phyloP scores from a whole-genome alignment of 1,140 invertebrate genomes.

The Zaprionus nigranus region DNA sequence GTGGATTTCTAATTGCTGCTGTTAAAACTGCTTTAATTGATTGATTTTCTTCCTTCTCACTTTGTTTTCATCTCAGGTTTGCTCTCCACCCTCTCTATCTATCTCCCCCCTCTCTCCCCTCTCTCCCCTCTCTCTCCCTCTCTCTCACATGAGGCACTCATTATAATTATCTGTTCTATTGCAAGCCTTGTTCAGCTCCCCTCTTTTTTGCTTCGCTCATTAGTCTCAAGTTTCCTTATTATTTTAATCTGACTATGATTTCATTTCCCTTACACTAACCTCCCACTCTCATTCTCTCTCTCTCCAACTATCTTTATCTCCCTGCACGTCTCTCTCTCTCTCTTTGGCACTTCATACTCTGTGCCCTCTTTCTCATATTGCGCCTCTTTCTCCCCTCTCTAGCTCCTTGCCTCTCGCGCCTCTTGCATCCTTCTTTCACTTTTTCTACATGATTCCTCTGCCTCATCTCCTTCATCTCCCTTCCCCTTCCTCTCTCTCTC shows the following conservation, averaged over 20 bases:
- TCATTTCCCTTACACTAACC: not conserved
- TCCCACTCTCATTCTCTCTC: not conserved
- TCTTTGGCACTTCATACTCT: no score
- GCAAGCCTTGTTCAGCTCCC: not conserved
- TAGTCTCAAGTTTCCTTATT: slow-evolving; percentile 6
- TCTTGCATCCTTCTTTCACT: not conserved
- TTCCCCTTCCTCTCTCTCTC: not conserved
- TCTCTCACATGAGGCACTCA: not conserved
- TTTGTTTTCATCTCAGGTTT: not conserved
- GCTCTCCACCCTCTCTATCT: not conserved
- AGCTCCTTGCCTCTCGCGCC: not conserved
- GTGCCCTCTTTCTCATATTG: no score
- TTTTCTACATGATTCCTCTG: not conserved
- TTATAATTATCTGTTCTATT: slow-evolving; percentile 1
- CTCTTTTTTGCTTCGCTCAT: not conserved
- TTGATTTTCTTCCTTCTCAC: not conserved
- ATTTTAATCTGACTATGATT: slow-evolving; percentile 8
- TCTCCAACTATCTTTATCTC: not conserved
- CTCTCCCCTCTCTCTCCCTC: not conserved
- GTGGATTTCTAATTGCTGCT: not conserved
- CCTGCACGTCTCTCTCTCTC: no score
- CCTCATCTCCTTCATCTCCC: not conserved
- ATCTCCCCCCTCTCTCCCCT: no score
- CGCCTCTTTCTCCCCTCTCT: not conserved
- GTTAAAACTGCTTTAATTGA: not conserved